Percentiles rank a stretch among this genome's conserved stretches.
These are phyloP conservation scores for Hyaena hyaena DNA, from an alignment of 2,113 vertebrate genomes.

Conservation along the genomic window DNA sequence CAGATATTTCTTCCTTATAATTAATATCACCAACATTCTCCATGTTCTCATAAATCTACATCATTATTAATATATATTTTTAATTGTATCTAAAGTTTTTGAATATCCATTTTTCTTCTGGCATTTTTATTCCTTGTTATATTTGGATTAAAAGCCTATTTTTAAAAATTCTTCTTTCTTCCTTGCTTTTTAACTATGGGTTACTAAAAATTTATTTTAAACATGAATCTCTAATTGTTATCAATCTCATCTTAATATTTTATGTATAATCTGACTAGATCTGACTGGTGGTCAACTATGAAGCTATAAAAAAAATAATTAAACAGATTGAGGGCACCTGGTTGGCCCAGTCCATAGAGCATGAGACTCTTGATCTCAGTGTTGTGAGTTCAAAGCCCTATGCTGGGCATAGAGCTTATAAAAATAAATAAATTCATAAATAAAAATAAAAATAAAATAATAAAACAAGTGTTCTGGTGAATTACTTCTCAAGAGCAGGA, in stretches of 20 bases:
- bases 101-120: slow-evolving; percentile 40
- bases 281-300: not conserved
- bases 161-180: slow-evolving; percentile 37
- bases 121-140: slow-evolving; percentile 43
- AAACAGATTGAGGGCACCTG: not conserved
- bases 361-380: not conserved
- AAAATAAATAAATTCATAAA: not conserved
- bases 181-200: not conserved
- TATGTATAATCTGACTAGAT: slow-evolving; percentile 10
- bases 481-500: not conserved
- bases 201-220: slow-evolving; percentile 61
- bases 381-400: not conserved
- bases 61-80: not conserved
- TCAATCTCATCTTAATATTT: slow-evolving; percentile 27
- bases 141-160: slow-evolving; percentile 1
- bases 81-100: slow-evolving; percentile 26
- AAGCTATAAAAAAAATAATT: slow-evolving; percentile 22
- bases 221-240: not conserved
- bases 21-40: not conserved
- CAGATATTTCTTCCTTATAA: not conserved
- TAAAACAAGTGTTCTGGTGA: slow-evolving; percentile 18
- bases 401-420: not conserved
- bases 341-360: not conserved
- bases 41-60: not conserved
- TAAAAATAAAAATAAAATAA: not conserved